phyloP scores from a whole-genome alignment of 2,888 invertebrate genomes.

The Fragum whitleyi region DNA sequence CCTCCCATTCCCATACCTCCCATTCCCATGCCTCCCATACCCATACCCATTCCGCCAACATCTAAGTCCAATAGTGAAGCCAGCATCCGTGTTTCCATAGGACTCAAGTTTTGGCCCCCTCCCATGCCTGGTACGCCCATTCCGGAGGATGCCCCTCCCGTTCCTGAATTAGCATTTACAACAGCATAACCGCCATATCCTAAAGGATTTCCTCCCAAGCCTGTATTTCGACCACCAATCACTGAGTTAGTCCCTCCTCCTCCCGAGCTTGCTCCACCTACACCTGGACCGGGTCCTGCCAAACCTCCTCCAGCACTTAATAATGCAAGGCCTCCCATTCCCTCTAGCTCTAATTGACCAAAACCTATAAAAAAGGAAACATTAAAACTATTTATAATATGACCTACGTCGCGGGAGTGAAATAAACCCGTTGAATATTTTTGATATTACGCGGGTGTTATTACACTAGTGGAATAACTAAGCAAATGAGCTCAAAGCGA shows the following conservation, averaged over 20 bases:
- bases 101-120: background rate
- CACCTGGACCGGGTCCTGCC: background rate
- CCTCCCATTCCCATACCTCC: conserved; percentile 6
- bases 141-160: background rate
- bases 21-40: background rate
- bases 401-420: no score
- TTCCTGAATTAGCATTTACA: background rate
- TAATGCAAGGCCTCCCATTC: background rate
- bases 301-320: background rate
- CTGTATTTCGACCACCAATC: no score
- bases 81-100: no score
- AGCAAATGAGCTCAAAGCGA: no score
- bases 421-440: no score
- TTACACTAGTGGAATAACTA: no score
- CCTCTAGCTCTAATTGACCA: background rate
- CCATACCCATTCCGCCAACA: background rate
- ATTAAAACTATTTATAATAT: no score
- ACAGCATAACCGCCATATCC: no score
- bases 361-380: background rate
- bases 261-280: background rate
- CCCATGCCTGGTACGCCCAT: background rate
- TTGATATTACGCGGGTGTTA: no score
- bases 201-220: no score
- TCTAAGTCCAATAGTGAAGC: no score
- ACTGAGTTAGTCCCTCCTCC: background rate